Evolutionary conservation across 1,140 invertebrate genomes (phyloP).

Genomic region (Euura saliciscinereae): DNA sequence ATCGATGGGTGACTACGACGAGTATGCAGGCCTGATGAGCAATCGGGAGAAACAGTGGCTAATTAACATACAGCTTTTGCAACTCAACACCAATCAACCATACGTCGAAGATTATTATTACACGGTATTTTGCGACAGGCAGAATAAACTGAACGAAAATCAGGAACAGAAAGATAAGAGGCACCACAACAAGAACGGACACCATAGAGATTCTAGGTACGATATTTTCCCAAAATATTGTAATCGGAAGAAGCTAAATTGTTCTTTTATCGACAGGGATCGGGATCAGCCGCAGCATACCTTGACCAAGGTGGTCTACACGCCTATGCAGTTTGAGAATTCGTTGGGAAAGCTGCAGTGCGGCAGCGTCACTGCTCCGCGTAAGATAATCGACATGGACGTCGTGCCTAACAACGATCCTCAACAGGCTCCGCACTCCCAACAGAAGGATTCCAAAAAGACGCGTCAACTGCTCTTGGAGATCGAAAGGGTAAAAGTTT

Average conservation of each 20-base stretch:
- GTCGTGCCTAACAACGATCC: conserved; percentile 69
- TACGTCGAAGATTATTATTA: conserved; percentile 89
- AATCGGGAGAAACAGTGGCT: conserved; percentile 91
- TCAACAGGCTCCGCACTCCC: conserved; percentile 51
- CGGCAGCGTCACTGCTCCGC: conserved; percentile 88
- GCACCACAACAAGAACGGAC: conserved; percentile 49
- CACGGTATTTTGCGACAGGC: conserved; percentile 63
- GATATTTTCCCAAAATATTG: neutral
- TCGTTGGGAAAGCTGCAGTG: conserved; percentile 88
- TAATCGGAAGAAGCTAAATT: neutral
- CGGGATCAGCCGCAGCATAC: conserved; percentile 56
- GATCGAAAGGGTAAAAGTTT: conserved; percentile 71
- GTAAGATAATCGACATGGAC: conserved; percentile 92
- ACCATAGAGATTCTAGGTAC: conserved; percentile 53
- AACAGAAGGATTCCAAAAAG: conserved; percentile 64
- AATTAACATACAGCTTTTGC: conserved; percentile 89
- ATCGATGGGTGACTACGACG: conserved; percentile 65
- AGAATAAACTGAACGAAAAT: conserved; percentile 51
- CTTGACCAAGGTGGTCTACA: conserved; percentile 67
- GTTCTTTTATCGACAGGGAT: conserved; percentile 31
- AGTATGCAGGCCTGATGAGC: conserved; percentile 91
- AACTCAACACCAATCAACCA: conserved; percentile 84
- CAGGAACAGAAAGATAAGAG: conserved; percentile 61
- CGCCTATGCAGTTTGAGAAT: conserved; percentile 88
- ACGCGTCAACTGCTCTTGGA: conserved; percentile 80